These are phyloP conservation scores for Pterostichus niger DNA, from an alignment of 2,888 invertebrate species.

Conservation along the genomic window DNA sequence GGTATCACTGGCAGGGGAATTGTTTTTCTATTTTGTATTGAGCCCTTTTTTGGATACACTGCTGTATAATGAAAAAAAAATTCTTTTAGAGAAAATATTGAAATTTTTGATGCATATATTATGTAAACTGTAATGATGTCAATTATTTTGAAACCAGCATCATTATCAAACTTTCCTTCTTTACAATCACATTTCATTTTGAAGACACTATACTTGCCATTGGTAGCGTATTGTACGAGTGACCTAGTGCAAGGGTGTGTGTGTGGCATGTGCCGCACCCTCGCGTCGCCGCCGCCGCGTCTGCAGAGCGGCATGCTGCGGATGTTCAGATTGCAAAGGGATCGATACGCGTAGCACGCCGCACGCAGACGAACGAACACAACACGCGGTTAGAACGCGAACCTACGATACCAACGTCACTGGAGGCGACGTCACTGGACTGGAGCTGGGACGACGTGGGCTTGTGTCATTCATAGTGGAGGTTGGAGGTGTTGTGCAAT, in stretches of 20 bases:
- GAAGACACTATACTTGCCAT: background rate
- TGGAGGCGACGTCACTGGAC: background rate
- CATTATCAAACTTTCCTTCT: background rate
- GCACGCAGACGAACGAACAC: slow-evolving; percentile 52
- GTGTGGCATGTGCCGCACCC: slow-evolving; percentile 46
- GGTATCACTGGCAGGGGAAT: no score
- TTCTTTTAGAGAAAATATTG: no score
- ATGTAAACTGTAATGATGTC: no score
- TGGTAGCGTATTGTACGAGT: slow-evolving; percentile 7
- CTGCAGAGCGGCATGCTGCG: slow-evolving; percentile 67
- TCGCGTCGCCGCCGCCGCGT: slow-evolving; percentile 52
- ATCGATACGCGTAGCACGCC: slow-evolving; percentile 57
- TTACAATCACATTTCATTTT: background rate
- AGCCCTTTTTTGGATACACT: no score
- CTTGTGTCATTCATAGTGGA: background rate
- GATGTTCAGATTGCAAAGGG: slow-evolving; percentile 66
- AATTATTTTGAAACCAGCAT: background rate
- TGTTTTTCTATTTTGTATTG: no score
- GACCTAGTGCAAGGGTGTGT: slow-evolving; percentile 13
- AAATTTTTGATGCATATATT: no score
- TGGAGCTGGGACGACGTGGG: background rate
- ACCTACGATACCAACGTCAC: slow-evolving; percentile 12
- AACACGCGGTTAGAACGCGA: slow-evolving; percentile 57
- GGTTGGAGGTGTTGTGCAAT: no score
- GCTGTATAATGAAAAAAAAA: no score